Evolutionary conservation across 1,140 invertebrate species (phyloP), one percentile per base, ranked within the genome.

Genomic region (Aethina tumida): DNA sequence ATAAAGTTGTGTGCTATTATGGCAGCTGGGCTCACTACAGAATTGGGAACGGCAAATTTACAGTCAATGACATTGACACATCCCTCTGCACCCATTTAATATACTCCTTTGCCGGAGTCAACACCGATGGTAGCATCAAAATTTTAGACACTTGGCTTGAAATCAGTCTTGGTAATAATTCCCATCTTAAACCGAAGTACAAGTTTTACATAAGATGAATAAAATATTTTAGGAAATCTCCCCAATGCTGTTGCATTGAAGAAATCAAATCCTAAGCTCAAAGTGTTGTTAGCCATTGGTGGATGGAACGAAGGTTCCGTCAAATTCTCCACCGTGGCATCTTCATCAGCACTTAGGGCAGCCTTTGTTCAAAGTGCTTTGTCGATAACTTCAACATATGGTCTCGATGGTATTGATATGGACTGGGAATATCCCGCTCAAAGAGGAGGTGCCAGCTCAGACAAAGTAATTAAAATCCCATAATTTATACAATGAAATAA

Each of bases 341-440:
- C 49, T 5, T 28, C 19, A 17, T 39, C 69, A 4, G 45, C 29
- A 1, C 47, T 58, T n/a, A 68, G 83, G 5, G 54, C 62, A 1
- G 64, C 49, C n/a, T 81, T 86, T 35, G 68, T 77, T 5, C 41
- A 68, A 1, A 74, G 70, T 39, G 67, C 72, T 1, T 60, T 81
- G 0, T 41, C 62, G 0, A 78, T 81, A 45, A 33, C 81, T 0
- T 55, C 62, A 35, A 69, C 67, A n/a, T 70, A 84, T 50, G 64
- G 69, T 4, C 88, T 90, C 39, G 80, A 89, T 60, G 85, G 85
- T 0, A 65, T 90, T 1, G 84, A 89, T 54, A 12, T 89, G 8
- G 83, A 88, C 53, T 88, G 84, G 84, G 83, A 88, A 42, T 86
- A 85, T 51, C 84, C 82, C 0, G 70, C 64, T 8, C 71, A 76